These are phyloP conservation scores for Serrognathus titanus DNA, from an alignment of 2,888 invertebrate species.

Conservation along the genomic window DNA sequence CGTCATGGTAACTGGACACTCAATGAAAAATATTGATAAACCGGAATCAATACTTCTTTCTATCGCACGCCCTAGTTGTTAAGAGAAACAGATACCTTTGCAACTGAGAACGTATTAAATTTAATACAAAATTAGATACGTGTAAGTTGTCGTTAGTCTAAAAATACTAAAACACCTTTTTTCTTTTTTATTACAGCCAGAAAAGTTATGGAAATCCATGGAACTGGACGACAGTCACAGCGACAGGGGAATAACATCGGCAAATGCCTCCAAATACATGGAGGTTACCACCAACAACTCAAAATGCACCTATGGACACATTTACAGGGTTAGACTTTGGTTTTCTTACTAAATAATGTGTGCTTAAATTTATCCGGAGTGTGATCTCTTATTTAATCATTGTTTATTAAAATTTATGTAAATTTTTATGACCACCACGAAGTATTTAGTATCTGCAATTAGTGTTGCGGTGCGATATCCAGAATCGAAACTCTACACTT, in stretches of 20 bases:
- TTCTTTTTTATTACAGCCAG: conserved; percentile 51
- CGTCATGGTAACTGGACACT: too few relatives aligned
- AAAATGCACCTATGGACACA: conserved; percentile 37
- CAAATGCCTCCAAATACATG: conserved; percentile 54
- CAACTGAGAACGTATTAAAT: too few relatives aligned
- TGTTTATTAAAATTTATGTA: background rate
- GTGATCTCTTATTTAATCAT: conserved; percentile 1
- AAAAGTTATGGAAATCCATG: conserved; percentile 61
- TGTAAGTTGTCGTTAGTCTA: too few relatives aligned
- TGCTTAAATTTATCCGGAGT: conserved; percentile 4
- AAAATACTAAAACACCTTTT: background rate
- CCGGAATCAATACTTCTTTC: too few relatives aligned
- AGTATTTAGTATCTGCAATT: too few relatives aligned
- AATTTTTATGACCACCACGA: too few relatives aligned
- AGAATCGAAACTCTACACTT: too few relatives aligned
- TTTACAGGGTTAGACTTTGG: conserved; percentile 46
- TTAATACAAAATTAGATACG: too few relatives aligned
- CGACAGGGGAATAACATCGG: conserved; percentile 63
- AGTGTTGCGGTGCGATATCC: too few relatives aligned
- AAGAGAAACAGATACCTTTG: too few relatives aligned
- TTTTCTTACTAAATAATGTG: conserved; percentile 39
- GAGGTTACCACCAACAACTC: conserved; percentile 37
- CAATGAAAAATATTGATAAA: too few relatives aligned
- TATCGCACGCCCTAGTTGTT: too few relatives aligned
- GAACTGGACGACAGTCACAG: conserved; percentile 64